Evolutionary conservation across 1,140 invertebrate genomes (phyloP).

Genomic region (Heliconius melpomene): DNA sequence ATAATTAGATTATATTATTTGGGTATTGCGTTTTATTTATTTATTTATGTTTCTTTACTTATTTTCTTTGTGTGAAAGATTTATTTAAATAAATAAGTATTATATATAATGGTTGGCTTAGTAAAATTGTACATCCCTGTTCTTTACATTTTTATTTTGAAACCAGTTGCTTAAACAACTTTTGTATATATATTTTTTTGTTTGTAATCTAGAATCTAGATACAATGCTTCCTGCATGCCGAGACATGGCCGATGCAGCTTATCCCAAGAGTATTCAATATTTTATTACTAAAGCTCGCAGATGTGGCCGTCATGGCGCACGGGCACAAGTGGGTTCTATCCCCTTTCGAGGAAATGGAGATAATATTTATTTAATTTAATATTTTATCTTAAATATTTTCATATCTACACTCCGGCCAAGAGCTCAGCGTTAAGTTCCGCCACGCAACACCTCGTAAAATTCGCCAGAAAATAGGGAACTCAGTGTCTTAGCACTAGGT

Average conservation of each 20-base stretch:
- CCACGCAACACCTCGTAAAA: too few species aligned
- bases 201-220: not conserved
- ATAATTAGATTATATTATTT: conserved; percentile 9
- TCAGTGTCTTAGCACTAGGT: too few species aligned
- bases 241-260: conserved; percentile 1
- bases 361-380: too few species aligned
- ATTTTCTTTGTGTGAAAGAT: not conserved
- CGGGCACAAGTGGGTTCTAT: too few species aligned
- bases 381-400: too few species aligned
- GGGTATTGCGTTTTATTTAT: conserved; percentile 1
- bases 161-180: not conserved
- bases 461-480: too few species aligned
- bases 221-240: conserved; percentile 1
- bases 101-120: not conserved
- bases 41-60: not conserved
- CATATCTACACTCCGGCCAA: too few species aligned
- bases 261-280: not conserved
- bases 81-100: not conserved
- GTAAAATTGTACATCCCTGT: not conserved
- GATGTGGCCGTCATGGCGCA: too few species aligned
- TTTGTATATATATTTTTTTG: not conserved
- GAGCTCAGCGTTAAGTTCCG: too few species aligned
- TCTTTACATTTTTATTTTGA: not conserved
- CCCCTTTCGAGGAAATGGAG: too few species aligned
- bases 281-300: not conserved